A percentile compares a stretch with the other conserved stretches of the same genome.
These are phyloP conservation scores for Falco naumanni DNA, from an alignment of 2,797 vertebrate genomes.

Conservation along the genomic window DNA sequence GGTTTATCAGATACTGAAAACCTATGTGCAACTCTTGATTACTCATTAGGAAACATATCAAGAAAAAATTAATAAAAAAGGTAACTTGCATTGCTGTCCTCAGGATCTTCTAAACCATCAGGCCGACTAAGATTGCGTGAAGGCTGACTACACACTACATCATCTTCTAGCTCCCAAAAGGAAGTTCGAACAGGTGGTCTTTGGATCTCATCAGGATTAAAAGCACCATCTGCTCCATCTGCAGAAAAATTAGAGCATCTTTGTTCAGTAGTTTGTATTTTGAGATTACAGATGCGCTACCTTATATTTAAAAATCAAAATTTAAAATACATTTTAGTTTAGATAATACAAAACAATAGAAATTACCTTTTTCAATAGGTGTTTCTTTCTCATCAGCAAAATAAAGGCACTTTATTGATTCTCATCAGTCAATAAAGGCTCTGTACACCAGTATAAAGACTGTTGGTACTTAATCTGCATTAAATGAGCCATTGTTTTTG, in stretches of 20 bases:
- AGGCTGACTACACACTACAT: slow-evolving; percentile 96
- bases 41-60: neutral
- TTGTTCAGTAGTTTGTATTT: neutral
- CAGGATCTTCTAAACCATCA: slow-evolving; percentile 92
- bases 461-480: neutral
- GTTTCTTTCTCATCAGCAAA: neutral
- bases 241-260: slow-evolving; percentile 45
- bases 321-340: neutral
- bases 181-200: slow-evolving; percentile 88
- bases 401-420: neutral
- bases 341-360: neutral
- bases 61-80: neutral
- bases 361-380: neutral
- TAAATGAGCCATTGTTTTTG: neutral
- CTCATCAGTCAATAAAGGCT: neutral
- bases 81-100: slow-evolving; percentile 85
- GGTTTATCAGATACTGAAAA: neutral
- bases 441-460: neutral
- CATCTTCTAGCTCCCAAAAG: slow-evolving; percentile 90
- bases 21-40: neutral
- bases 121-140: slow-evolving; percentile 93
- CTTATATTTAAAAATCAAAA: neutral
- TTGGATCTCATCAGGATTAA: slow-evolving; percentile 92
- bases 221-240: slow-evolving; percentile 92
- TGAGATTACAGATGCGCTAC: neutral